These are phyloP conservation scores for Centruroides sculpturatus DNA, from an alignment of 1,140 invertebrate species.

Conservation along the genomic window DNA sequence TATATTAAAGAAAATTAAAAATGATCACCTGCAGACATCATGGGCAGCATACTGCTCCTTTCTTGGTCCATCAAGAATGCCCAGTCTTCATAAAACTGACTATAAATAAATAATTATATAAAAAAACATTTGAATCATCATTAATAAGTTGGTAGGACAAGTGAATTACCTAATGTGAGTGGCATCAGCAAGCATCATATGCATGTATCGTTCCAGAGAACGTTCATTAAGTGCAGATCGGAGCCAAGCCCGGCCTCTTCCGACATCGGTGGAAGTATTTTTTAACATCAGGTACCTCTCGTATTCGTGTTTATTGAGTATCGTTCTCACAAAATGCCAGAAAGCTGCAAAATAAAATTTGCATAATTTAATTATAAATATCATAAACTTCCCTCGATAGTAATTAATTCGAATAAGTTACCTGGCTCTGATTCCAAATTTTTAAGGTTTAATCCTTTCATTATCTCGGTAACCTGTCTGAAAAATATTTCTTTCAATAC, in stretches of 20 bases:
- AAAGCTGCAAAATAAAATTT: slow-evolving; percentile 26
- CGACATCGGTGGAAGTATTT: slow-evolving; percentile 62
- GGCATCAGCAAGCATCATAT: slow-evolving; percentile 51
- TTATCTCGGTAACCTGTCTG: slow-evolving; percentile 44
- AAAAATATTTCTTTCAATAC: slow-evolving; percentile 13
- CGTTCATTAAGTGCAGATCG: slow-evolving; percentile 73
- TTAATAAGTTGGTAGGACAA: background rate
- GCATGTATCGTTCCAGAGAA: slow-evolving; percentile 66
- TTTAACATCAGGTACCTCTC: slow-evolving; percentile 66
- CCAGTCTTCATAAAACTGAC: slow-evolving; percentile 67
- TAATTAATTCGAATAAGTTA: slow-evolving; percentile 14
- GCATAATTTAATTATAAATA: too few relatives aligned
- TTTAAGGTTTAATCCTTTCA: slow-evolving; percentile 35
- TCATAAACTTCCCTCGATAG: too few relatives aligned
- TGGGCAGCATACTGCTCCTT: slow-evolving; percentile 53
- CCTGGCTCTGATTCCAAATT: slow-evolving; percentile 27
- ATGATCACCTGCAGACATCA: slow-evolving; percentile 56
- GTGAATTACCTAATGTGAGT: slow-evolving; percentile 6
- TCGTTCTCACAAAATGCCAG: slow-evolving; percentile 33
- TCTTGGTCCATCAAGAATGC: slow-evolving; percentile 63
- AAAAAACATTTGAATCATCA: background rate
- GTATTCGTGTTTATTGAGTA: slow-evolving; percentile 70
- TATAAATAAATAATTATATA: slow-evolving; percentile 4
- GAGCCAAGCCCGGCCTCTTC: slow-evolving; percentile 61
- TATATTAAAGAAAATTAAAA: too few relatives aligned